Evolutionary conservation across 2,113 vertebrate genomes (phyloP), one percentile per base, ranked within the genome.

Genomic region (Sinocyclocheilus maitianheensis): DNA sequence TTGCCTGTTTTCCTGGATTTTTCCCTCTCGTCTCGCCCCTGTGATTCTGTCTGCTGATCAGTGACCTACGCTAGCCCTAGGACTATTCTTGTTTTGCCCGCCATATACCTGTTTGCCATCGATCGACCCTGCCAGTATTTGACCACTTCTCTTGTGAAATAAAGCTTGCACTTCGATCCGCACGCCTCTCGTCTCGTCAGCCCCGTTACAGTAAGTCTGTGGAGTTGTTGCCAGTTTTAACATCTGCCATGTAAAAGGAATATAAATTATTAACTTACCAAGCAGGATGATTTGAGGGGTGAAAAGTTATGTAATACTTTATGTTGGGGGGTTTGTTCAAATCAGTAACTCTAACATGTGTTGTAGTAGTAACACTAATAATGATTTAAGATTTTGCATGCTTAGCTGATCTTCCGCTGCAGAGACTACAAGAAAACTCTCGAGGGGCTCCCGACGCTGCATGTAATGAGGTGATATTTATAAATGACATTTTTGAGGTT

Each of bases 401-500:
- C 14, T 12, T 14, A 9, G 37, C 37, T 2, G 40, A 65, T 75
- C n/a, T 18, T 81, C 60, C 8, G 4, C n/a, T 51, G 30, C 30
- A 37, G 16, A 58, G 30, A 24, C 58, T 81, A 65, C 12, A 65
- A 5, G 40, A 26, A 81, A 9, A 4, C n/a, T 48, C 60, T 81
- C 62, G 24, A 51, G 79, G 62, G n/a, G 58, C n/a, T 81, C 40
- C 40, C 62, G 43, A 67, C 10, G 40, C 62, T n/a, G 22, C 43
- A 10, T 6, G 7, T 81, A 67, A 81, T 81, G 24, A 81, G n/a
- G 24, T 67, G 79, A 51, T 81, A 81, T 81, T 67, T 81, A 67
- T 67, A 67, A 81, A 67, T 81, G 62, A 67, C 79, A 81, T 81
- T 81, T 81, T 20, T 81, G 62, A 48, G n/a, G 79, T 81, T 81